phyloP scores from a whole-genome alignment of 1,140 invertebrate genomes.

The Mactra quadrangularis region DNA sequence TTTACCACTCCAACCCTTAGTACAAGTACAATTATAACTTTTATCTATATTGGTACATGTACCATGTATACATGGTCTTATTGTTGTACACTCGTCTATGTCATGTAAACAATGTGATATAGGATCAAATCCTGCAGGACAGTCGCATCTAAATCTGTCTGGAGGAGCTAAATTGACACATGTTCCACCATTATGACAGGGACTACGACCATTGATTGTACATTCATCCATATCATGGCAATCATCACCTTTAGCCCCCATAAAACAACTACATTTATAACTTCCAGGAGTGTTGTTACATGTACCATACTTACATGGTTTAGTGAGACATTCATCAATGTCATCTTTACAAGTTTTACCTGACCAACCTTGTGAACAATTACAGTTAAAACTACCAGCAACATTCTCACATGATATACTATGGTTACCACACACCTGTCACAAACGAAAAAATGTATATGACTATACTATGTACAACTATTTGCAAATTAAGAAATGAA shows the following conservation, averaged over 20 bases:
- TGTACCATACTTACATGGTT: background rate
- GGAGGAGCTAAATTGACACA: slow-evolving; percentile 37
- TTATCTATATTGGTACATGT: slow-evolving; percentile 26
- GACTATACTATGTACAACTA: too few species aligned
- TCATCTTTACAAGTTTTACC: too few species aligned
- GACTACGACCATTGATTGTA: background rate
- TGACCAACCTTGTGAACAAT: background rate
- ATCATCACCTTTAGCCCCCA: background rate
- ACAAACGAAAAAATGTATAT: too few species aligned
- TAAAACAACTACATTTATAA: background rate
- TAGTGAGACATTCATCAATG: background rate
- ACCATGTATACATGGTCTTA: background rate
- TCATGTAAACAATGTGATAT: slow-evolving; percentile 7
- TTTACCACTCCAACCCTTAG: slow-evolving; percentile 35
- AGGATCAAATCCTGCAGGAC: background rate
- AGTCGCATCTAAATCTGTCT: slow-evolving; percentile 46
- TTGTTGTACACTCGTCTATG: background rate
- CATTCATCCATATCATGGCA: slow-evolving; percentile 34
- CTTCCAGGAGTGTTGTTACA: background rate
- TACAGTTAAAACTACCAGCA: background rate
- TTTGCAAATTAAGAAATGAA: too few species aligned
- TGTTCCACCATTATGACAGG: slow-evolving; percentile 46
- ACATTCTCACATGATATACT: background rate
- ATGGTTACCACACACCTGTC: too few species aligned
- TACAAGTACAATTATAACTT: slow-evolving; percentile 46